Conservation (phyloP, 2,888 invertebrate genomes). For the Drosophila rubida region DNA sequence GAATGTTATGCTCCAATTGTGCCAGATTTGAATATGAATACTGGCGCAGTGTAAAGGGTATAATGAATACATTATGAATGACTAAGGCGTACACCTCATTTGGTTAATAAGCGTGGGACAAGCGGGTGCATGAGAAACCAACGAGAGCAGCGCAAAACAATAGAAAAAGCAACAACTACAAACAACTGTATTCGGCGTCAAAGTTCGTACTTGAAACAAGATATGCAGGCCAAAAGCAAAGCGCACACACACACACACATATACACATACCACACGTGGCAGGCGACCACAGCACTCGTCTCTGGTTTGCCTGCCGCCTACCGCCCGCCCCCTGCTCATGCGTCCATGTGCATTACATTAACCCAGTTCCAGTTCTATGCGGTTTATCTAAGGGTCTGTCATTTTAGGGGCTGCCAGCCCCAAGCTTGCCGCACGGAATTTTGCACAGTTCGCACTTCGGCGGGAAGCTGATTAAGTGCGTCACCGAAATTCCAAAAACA, state of each 20-base stretch:
- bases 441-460: conserved; percentile 39
- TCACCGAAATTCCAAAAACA: conserved; percentile 55
- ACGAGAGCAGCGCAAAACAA: conserved; percentile 11
- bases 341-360: conserved; percentile 72
- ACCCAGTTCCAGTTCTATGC: conserved; percentile 66
- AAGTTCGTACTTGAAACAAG: conserved; percentile 79
- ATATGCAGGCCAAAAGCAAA: conserved; percentile 68
- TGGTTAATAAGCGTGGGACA: conserved; percentile 44
- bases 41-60: conserved; percentile 21
- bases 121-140: conserved; percentile 17
- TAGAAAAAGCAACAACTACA: conserved; percentile 25
- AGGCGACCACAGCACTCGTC: conserved; percentile 43
- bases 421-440: conserved; percentile 39
- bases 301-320: conserved; percentile 4
- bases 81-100: conserved; percentile 36
- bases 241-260: conserved; percentile 16
- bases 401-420: conserved; percentile 5
- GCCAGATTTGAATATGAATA: conserved; percentile 7
- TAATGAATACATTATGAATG: conserved; percentile 44
- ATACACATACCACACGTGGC: conserved; percentile 23
- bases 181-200: conserved; percentile 60
- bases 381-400: conserved; percentile 47
- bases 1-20: not conserved
- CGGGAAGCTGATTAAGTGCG: conserved; percentile 64
- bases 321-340: not conserved